Conservation (phyloP, 2,113 vertebrate species). For the Oenanthe oenanthe region DNA sequence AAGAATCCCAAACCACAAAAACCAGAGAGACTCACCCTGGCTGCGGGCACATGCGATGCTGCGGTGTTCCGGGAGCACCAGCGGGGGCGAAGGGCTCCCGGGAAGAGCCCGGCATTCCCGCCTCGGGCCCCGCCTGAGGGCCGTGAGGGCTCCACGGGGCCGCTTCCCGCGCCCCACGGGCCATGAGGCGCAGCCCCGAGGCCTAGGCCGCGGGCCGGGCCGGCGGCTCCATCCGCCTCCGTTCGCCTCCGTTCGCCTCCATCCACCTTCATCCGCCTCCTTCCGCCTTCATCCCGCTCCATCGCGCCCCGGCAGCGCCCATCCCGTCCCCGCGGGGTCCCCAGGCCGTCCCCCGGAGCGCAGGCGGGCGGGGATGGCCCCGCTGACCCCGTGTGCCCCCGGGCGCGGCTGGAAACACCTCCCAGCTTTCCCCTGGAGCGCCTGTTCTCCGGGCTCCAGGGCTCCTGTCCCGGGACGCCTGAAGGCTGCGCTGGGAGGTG, state of each 20-base stretch:
- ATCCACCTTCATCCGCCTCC: no score
- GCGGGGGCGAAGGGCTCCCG: no score
- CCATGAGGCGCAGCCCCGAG: background rate
- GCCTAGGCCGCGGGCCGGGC: background rate
- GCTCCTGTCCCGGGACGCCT: background rate
- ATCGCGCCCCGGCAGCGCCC: background rate
- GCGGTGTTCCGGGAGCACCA: background rate
- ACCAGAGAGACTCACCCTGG: background rate
- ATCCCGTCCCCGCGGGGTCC: no score
- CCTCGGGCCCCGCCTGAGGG: no score
- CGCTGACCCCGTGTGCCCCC: background rate
- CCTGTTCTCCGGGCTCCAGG: background rate
- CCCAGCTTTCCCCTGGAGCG: background rate
- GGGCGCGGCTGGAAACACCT: background rate
- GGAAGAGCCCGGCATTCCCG: rapidly evolving
- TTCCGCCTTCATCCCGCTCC: background rate
- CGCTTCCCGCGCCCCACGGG: no score
- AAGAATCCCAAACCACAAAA: background rate
- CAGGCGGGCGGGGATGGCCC: background rate
- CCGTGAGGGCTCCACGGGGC: background rate
- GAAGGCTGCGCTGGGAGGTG: background rate
- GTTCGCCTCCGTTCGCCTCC: no score
- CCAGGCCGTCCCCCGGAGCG: background rate
- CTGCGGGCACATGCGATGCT: background rate
- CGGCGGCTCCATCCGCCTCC: background rate